phyloP scores from a whole-genome alignment of 2,797 vertebrate genomes.

The Clangula hyemalis region DNA sequence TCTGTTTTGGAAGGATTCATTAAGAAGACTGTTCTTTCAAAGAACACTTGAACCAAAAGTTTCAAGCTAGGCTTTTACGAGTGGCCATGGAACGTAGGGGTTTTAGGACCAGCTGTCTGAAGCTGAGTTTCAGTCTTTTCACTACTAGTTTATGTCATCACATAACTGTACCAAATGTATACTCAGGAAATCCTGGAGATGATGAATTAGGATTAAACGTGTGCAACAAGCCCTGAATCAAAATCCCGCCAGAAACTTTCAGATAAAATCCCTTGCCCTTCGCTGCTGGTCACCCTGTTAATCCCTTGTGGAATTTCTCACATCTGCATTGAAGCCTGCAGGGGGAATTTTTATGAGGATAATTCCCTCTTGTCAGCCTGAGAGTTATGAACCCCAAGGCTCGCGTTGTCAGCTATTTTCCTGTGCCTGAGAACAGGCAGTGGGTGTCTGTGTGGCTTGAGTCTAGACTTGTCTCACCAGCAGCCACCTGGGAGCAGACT shows the following conservation, averaged over 20 bases:
- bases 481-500: background rate
- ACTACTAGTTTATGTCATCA: accelerated
- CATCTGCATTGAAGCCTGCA: constrained; percentile 13
- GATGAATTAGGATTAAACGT: background rate
- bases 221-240: background rate
- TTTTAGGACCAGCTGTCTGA: background rate
- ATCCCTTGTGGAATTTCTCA: constrained; percentile 54
- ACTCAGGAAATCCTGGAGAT: background rate
- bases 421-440: accelerated
- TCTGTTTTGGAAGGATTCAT: background rate
- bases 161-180: background rate
- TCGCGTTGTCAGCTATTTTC: background rate
- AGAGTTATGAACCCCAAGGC: background rate
- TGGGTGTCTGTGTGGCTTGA: accelerated
- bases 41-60: no score
- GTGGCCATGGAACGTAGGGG: accelerated
- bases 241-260: background rate
- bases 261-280: constrained; percentile 25
- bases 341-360: constrained; percentile 21
- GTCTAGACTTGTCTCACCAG: background rate
- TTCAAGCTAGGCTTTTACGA: background rate
- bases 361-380: background rate
- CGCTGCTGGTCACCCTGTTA: background rate
- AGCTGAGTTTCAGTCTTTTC: background rate
- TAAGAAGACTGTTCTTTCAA: background rate